Conservation (phyloP, 1,140 invertebrate genomes). For the Oncopodura yosiiana region DNA sequence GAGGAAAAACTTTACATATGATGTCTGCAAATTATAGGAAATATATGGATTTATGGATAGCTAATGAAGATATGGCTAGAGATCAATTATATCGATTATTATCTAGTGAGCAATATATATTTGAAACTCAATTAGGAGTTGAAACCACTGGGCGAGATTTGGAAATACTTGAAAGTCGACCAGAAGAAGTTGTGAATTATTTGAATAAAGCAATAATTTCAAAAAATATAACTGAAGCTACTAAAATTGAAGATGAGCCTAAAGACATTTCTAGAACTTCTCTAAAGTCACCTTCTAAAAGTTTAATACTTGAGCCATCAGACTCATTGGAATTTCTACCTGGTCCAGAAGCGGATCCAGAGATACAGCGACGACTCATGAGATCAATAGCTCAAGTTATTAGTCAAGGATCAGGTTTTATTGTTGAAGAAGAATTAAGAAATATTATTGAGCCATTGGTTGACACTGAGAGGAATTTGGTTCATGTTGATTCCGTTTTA, state of each 20-base stretch:
- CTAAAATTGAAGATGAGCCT: neutral
- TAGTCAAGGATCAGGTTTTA: conserved; percentile 28
- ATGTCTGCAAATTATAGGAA: conserved; percentile 16
- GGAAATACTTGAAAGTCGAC: conserved; percentile 16
- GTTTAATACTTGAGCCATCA: neutral
- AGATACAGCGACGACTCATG: conserved; percentile 16
- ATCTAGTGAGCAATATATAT: conserved; percentile 23
- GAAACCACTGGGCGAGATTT: neutral
- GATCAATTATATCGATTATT: conserved; percentile 21
- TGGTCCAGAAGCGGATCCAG: conserved; percentile 16
- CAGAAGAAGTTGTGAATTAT: conserved; percentile 18
- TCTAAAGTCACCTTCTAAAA: neutral
- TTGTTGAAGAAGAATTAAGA: conserved; percentile 27
- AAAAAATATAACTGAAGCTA: neutral
- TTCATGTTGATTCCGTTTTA: conserved; percentile 16
- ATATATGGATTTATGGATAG: conserved; percentile 31
- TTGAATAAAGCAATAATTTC: neutral
- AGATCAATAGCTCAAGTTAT: conserved; percentile 24
- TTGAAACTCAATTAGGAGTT: conserved; percentile 22
- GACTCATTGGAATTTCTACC: neutral
- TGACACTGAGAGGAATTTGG: conserved; percentile 18
- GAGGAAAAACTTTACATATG: conserved; percentile 20
- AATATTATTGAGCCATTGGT: conserved; percentile 18
- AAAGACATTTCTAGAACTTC: neutral
- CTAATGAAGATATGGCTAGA: conserved; percentile 20